Percentiles rank a stretch among this genome's conserved stretches.
Conservation (phyloP, 1,140 invertebrate species). For the Diachasma alloeum region DNA sequence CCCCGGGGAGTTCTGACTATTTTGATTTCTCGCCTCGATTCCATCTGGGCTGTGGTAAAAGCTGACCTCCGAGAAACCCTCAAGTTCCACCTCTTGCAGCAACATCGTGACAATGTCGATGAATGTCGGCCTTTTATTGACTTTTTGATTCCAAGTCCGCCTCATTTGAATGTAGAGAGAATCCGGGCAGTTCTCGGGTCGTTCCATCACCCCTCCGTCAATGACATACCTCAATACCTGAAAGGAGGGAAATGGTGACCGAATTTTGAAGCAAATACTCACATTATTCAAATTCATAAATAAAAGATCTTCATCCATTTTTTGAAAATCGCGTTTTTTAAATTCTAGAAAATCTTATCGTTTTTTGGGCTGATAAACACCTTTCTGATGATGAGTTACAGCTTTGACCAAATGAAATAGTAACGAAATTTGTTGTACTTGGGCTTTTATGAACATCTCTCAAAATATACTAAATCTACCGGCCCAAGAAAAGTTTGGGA, state of each 20-base stretch:
- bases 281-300: too few species aligned
- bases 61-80: conserved; percentile 75
- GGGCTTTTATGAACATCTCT: too few species aligned
- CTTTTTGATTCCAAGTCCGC: conserved; percentile 85
- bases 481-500: too few species aligned
- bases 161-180: conserved; percentile 89
- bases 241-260: background rate
- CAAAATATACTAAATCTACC: too few species aligned
- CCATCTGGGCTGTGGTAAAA: conserved; percentile 81
- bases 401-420: too few species aligned
- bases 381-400: too few species aligned
- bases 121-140: conserved; percentile 82
- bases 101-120: conserved; percentile 77
- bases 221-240: conserved; percentile 81
- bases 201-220: conserved; percentile 90
- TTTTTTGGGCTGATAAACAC: too few species aligned
- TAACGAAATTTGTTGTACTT: too few species aligned
- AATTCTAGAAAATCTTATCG: too few species aligned
- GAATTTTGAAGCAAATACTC: too few species aligned
- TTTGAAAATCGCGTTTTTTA: too few species aligned
- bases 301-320: too few species aligned
- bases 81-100: conserved; percentile 67
- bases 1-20: conserved; percentile 44
- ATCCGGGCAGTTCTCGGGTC: conserved; percentile 93
- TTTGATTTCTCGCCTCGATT: conserved; percentile 65